These are phyloP conservation scores for Drosophila tsacasi DNA, from an alignment of 1,140 invertebrate species.

Conservation along the genomic window DNA sequence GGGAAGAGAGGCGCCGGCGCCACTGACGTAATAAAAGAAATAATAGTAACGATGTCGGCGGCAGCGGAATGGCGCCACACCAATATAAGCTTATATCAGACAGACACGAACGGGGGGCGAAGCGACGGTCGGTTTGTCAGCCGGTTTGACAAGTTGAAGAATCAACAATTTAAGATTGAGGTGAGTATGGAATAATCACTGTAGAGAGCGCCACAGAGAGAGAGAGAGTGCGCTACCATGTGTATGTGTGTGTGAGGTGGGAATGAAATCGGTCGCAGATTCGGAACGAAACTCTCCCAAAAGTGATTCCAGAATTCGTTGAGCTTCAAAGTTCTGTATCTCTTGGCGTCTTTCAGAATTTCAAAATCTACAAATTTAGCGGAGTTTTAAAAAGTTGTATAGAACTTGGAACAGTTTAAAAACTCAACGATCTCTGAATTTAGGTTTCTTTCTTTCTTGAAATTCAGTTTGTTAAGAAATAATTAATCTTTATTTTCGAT, in stretches of 20 bases:
- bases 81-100: constrained; percentile 83
- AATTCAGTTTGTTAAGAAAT: no score
- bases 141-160: constrained; percentile 82
- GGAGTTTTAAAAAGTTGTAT: background rate
- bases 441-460: no score
- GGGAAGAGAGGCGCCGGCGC: constrained; percentile 77
- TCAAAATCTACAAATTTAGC: background rate
- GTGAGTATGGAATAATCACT: constrained; percentile 64
- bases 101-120: constrained; percentile 63
- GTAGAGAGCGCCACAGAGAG: constrained; percentile 31
- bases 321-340: constrained; percentile 8
- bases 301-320: constrained; percentile 13
- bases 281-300: constrained; percentile 30
- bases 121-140: constrained; percentile 73
- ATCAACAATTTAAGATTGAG: constrained; percentile 83
- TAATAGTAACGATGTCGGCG: constrained; percentile 84
- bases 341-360: background rate
- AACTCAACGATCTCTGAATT: no score
- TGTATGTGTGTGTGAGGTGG: constrained; percentile 22
- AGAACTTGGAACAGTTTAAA: background rate
- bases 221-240: constrained; percentile 30
- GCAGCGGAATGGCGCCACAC: constrained; percentile 83
- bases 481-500: no score
- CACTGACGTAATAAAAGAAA: constrained; percentile 85
- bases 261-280: constrained; percentile 12